Evolutionary conservation across 2,888 invertebrate genomes (phyloP).

Genomic region (Geophilus truncorum): DNA sequence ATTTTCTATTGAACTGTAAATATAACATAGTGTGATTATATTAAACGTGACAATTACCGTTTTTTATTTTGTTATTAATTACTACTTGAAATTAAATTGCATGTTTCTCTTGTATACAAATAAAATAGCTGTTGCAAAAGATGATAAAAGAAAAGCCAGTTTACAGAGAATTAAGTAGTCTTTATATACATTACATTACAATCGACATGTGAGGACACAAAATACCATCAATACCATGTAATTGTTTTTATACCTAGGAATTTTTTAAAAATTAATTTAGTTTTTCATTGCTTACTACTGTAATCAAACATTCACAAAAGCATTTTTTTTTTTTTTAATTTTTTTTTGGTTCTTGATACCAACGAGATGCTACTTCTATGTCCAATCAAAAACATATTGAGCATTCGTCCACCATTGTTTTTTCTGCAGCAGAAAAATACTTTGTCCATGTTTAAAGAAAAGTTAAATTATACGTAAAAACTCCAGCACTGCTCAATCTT

Average conservation of each 20-base stretch:
- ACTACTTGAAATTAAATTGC: slow-evolving; percentile 6
- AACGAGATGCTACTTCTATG: slow-evolving; percentile 30
- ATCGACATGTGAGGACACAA: slow-evolving; percentile 28
- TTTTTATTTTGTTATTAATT: slow-evolving; percentile 7
- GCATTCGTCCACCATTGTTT: slow-evolving; percentile 28
- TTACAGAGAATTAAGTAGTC: slow-evolving; percentile 30
- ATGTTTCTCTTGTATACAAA: not conserved
- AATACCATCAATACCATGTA: slow-evolving; percentile 12
- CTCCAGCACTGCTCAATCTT: not conserved
- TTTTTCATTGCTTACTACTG: not conserved
- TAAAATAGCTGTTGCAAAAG: not conserved
- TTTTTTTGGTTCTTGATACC: not conserved
- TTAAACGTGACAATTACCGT: slow-evolving; percentile 30
- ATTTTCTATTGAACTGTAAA: slow-evolving; percentile 32
- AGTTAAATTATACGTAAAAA: not conserved
- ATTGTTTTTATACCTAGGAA: not conserved
- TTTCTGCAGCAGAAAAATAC: slow-evolving; percentile 9
- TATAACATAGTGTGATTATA: slow-evolving; percentile 32
- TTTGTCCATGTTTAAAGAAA: not conserved
- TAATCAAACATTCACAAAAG: slow-evolving; percentile 23
- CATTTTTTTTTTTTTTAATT: not conserved
- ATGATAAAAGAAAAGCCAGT: slow-evolving; percentile 27
- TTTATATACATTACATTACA: slow-evolving; percentile 32
- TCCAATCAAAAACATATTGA: slow-evolving; percentile 29
- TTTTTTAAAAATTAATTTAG: slow-evolving; percentile 1